Evolutionary conservation across 1,140 invertebrate species (phyloP).

Genomic region (Antheraea mylitta): DNA sequence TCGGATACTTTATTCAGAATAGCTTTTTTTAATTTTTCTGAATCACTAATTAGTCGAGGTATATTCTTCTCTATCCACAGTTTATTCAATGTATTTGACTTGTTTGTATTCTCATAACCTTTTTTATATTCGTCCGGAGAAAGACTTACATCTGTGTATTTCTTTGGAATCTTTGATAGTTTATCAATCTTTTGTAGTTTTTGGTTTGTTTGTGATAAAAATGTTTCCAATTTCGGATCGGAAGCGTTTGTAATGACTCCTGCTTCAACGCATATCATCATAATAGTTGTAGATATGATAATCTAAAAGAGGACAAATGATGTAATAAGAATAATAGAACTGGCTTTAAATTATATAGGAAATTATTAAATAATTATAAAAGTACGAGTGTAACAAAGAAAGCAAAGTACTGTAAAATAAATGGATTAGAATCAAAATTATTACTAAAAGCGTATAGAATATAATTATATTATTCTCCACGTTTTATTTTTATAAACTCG

Average conservation of each 20-base stretch:
- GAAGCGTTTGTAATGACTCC: slow-evolving; percentile 3
- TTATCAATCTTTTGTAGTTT: not conserved
- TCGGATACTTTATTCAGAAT: not conserved
- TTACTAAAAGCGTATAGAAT: too few relatives aligned
- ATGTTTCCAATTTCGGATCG: not conserved
- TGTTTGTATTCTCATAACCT: not conserved
- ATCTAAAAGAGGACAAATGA: slow-evolving; percentile 2
- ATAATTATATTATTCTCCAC: too few relatives aligned
- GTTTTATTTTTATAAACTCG: too few relatives aligned
- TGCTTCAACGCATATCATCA: slow-evolving; percentile 4
- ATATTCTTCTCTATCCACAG: not conserved
- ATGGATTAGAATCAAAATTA: too few relatives aligned
- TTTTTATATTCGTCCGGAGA: not conserved
- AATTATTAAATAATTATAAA: too few relatives aligned
- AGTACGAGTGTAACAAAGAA: too few relatives aligned
- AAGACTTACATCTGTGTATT: not conserved
- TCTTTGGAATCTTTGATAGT: not conserved
- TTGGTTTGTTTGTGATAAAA: not conserved
- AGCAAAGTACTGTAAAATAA: too few relatives aligned
- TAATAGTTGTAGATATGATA: not conserved
- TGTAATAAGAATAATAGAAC: too few relatives aligned
- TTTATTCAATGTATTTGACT: not conserved
- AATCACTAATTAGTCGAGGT: not conserved
- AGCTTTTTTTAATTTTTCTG: not conserved
- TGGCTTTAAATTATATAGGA: too few relatives aligned